Evolutionary conservation across 1,140 invertebrate genomes (phyloP).

Genomic region (Penaeus vannamei): DNA sequence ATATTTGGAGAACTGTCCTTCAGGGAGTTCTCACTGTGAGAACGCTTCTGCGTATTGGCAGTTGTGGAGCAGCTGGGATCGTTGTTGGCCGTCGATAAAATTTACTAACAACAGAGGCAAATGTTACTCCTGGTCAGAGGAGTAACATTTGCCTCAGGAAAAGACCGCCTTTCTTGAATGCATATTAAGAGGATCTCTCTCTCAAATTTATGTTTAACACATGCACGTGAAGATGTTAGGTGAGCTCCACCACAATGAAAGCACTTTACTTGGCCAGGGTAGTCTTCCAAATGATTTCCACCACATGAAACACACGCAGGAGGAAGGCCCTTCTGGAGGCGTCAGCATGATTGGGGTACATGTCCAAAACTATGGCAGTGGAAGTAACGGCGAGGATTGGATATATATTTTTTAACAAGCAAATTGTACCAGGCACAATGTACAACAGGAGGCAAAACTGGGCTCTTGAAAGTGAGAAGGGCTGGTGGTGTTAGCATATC

Average conservation of each 20-base stretch:
- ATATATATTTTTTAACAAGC: no score
- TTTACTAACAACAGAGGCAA: neutral
- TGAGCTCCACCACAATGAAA: constrained; percentile 1
- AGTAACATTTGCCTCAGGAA: neutral
- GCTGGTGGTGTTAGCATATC: no score
- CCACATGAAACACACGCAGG: neutral
- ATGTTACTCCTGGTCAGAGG: neutral
- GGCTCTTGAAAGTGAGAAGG: no score
- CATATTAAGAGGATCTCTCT: neutral
- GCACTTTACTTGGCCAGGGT: neutral
- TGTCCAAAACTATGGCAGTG: no score
- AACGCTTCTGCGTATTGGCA: neutral
- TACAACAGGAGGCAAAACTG: no score
- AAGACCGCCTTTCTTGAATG: neutral
- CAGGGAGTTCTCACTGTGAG: no score
- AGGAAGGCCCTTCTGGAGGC: neutral
- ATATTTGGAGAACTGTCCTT: neutral
- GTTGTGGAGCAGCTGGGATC: neutral
- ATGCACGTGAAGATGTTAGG: neutral
- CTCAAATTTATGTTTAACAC: neutral
- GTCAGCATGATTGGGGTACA: no score
- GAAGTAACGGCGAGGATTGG: no score
- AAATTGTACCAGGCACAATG: no score
- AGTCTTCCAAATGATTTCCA: neutral
- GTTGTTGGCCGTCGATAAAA: neutral